A percentile compares a stretch with the other conserved stretches of the same genome.
Evolutionary conservation across 2,113 vertebrate species (phyloP).

Genomic region (Phasianus colchicus): DNA sequence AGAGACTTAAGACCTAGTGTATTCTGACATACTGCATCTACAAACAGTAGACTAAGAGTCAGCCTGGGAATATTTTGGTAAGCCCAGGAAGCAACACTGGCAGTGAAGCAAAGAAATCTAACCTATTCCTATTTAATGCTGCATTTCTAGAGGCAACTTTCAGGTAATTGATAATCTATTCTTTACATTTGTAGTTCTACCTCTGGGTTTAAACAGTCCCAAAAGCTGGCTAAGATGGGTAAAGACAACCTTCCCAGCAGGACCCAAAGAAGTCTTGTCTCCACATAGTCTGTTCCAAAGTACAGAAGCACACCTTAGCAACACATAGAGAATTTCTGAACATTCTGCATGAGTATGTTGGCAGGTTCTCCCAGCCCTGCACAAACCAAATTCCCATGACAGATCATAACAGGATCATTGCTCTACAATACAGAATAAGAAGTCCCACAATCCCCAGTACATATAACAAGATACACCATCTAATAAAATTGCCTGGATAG

Average conservation of each 20-base stretch:
- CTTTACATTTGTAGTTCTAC: background rate
- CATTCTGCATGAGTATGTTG: accelerated
- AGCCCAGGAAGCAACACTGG: background rate
- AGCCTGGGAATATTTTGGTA: background rate
- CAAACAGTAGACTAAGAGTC: background rate
- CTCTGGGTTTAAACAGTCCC: background rate
- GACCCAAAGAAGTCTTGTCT: background rate
- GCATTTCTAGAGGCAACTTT: background rate
- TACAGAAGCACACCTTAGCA: background rate
- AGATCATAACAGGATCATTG: background rate
- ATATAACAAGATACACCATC: background rate
- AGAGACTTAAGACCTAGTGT: background rate
- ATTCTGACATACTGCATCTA: background rate
- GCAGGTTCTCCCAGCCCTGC: background rate
- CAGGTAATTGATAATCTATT: background rate
- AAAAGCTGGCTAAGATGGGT: background rate
- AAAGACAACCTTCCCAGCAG: background rate
- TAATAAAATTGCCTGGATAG: background rate
- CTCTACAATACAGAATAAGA: background rate
- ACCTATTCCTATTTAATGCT: background rate
- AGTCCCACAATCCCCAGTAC: accelerated
- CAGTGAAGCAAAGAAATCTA: background rate
- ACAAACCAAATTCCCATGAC: background rate
- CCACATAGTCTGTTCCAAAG: background rate
- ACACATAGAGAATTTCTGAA: background rate